These are phyloP conservation scores for Stegostoma tigrinum DNA, from an alignment of 2,113 vertebrate genomes.

Conservation along the genomic window DNA sequence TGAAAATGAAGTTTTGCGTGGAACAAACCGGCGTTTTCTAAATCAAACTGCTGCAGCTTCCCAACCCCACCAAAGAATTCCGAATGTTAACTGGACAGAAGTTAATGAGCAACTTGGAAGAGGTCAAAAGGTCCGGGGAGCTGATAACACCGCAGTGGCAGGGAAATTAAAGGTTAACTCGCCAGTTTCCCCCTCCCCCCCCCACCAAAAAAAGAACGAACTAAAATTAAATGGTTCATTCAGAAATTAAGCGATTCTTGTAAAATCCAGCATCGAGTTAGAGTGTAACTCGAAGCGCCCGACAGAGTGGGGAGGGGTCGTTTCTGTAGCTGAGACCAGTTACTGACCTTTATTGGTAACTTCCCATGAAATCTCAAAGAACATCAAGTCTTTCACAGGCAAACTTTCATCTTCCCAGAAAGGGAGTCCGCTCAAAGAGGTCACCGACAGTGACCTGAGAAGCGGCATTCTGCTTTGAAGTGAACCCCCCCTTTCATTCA, in stretches of 20 bases:
- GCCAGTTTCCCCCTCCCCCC: not conserved
- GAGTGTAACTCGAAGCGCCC: not conserved
- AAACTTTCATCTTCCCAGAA: conserved; percentile 76
- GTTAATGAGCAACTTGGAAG: conserved; percentile 12
- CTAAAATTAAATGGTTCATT: not conserved
- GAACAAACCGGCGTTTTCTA: not conserved
- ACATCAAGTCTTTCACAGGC: conserved; percentile 75
- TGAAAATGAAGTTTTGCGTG: no score
- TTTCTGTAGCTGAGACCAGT: no score
- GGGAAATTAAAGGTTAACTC: not conserved
- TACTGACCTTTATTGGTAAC: conserved; percentile 89
- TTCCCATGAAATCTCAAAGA: conserved; percentile 92
- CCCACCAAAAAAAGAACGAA: no score
- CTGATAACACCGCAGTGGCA: not conserved
- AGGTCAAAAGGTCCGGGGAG: not conserved
- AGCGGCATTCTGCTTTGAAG: conserved; percentile 66
- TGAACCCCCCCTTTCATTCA: not conserved
- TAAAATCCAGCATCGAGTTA: not conserved
- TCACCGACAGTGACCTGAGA: conserved; percentile 77
- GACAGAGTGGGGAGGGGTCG: no score
- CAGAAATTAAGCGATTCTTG: not conserved
- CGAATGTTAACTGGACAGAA: not conserved
- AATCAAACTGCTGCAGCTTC: not conserved
- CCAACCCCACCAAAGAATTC: not conserved
- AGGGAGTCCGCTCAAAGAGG: conserved; percentile 78